Evolutionary conservation across 1,140 invertebrate genomes (phyloP).

Genomic region (Dinothrombium tinctorium): DNA sequence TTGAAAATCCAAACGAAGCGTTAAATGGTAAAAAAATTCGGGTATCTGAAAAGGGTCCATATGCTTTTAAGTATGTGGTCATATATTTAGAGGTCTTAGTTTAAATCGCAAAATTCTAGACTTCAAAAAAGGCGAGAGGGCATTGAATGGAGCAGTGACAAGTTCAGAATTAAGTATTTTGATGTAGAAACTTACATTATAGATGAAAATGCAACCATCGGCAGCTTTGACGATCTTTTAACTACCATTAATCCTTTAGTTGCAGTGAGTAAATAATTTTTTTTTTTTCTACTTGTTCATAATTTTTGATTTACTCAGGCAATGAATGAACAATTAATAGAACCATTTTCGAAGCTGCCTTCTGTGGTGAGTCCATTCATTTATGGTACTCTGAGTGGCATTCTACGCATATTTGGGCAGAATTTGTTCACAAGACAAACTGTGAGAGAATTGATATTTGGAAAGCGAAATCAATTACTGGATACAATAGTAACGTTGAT

Average conservation of each 20-base stretch:
- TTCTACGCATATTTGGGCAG: background rate
- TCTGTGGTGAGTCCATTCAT: background rate
- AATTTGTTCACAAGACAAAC: background rate
- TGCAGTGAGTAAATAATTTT: too few relatives aligned
- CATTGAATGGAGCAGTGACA: constrained; percentile 1
- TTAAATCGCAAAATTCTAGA: background rate
- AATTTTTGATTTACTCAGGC: too few relatives aligned
- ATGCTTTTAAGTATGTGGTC: background rate
- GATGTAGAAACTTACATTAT: constrained; percentile 6
- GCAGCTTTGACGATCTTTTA: constrained; percentile 7
- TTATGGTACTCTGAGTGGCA: background rate
- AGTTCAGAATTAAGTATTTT: constrained; percentile 6
- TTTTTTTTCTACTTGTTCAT: too few relatives aligned
- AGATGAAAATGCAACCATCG: background rate
- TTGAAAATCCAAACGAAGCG: constrained; percentile 1
- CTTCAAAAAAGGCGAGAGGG: background rate
- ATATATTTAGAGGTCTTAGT: too few relatives aligned
- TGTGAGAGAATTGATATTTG: background rate
- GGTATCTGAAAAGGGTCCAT: constrained; percentile 2
- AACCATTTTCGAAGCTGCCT: background rate
- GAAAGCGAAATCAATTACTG: background rate
- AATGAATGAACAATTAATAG: background rate
- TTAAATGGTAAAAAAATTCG: constrained; percentile 1
- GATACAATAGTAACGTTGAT: background rate
- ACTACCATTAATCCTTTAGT: constrained; percentile 9